Evolutionary conservation across 2,113 vertebrate genomes (phyloP), one percentile per base, ranked within the genome.

Genomic region (Lucifuga dentata): DNA sequence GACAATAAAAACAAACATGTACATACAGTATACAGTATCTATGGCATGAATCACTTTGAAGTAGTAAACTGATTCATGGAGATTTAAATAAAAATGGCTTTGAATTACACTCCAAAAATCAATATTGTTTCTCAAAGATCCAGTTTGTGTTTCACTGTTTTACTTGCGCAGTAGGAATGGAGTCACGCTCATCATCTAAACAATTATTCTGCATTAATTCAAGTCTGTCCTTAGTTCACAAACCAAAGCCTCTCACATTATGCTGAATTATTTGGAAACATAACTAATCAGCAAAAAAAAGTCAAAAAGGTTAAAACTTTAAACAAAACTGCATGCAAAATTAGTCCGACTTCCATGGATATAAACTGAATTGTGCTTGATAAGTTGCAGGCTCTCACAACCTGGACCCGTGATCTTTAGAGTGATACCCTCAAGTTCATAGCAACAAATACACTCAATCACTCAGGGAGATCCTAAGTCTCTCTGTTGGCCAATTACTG

Each of bases 401-500:
- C 88, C 89, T 80, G 85, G 81, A 89, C 88, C 80, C 84, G 79
- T 81, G 87, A 91, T 92, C 91, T 92, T 92, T 89, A 88, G 84
- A 89, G 86, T 86, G 86, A 91, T 90, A 90, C 88, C 93, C 91
- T 88, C 84, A 87, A 93, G 93, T 93, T 92, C 92, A 92, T 44
- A 80, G 86, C 92, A 93, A 93, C 92, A 93, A 93, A 94, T 92
- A 90, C 86, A 84, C 85, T 90, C 83, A 86, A 89, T 90, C 91
- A 92, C 89, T 87, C 80, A 76, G 90, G 91, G 90, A 93, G 83
- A 88, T 86, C 80, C 83, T 40, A 53, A 79, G 85, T 84, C 87
- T 92, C 93, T 93, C 91, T 87, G 89, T 91, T 92, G 93, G 91
- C 93, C 93, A 94, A 94, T 94, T 93, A 94, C 87, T 91, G 90